These are phyloP conservation scores for Cyprinodon brontotheroides DNA, from an alignment of 2,113 vertebrate genomes.

Conservation along the genomic window DNA sequence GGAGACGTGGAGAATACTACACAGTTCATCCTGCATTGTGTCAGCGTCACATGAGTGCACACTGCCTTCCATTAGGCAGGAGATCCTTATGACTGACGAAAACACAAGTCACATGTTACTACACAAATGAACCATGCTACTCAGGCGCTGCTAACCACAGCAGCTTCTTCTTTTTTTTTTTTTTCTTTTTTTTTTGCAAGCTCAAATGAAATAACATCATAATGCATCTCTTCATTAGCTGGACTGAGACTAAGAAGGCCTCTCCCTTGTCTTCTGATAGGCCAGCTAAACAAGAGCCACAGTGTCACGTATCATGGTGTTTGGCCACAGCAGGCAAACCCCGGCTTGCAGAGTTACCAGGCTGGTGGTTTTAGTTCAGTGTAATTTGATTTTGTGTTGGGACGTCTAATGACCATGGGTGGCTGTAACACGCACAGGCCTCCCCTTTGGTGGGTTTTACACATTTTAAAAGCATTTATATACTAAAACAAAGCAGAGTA, in stretches of 20 bases:
- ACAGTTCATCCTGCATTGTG: conserved; percentile 73
- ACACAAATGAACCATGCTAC: conserved; percentile 77
- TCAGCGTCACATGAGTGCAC: conserved; percentile 79
- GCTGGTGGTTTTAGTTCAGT: conserved; percentile 60
- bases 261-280: conserved; percentile 60
- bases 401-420: conserved; percentile 59
- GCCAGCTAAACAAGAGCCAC: conserved; percentile 62
- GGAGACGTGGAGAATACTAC: conserved; percentile 63
- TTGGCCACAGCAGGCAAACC: conserved; percentile 50
- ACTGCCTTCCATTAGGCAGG: conserved; percentile 78
- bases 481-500: neutral
- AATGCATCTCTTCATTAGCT: conserved; percentile 75
- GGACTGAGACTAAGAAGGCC: conserved; percentile 55
- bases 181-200: conserved; percentile 40
- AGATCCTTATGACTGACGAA: conserved; percentile 80
- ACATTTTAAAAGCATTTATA: conserved; percentile 1
- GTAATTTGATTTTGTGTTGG: conserved; percentile 75
- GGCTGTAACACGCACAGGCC: conserved; percentile 59
- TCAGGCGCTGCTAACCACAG: conserved; percentile 64
- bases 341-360: conserved; percentile 64
- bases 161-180: conserved; percentile 37
- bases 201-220: conserved; percentile 75
- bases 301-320: conserved; percentile 63
- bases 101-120: conserved; percentile 82
- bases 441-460: conserved; percentile 50